Conservation (phyloP, 2,113 vertebrate genomes). For the Crotalus helleri region DNA sequence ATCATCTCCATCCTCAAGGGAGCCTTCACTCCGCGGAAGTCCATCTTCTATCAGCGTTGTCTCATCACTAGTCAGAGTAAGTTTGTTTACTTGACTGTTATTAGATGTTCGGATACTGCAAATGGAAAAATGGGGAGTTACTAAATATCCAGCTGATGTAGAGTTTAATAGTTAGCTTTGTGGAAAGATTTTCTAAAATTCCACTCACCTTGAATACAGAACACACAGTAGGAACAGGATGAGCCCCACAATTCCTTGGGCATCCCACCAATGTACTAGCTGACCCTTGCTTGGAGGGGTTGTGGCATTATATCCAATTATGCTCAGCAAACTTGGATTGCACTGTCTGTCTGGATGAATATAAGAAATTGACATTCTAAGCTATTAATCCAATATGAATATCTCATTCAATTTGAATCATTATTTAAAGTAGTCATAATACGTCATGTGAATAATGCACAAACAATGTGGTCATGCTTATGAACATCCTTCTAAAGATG, state of each 20-base stretch:
- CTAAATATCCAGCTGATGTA: background rate
- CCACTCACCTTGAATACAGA: slow-evolving; percentile 91
- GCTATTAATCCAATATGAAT: background rate
- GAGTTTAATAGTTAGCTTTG: background rate
- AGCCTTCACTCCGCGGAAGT: slow-evolving; percentile 73
- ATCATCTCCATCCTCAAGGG: slow-evolving; percentile 77
- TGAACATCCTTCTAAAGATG: background rate
- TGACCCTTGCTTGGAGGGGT: slow-evolving; percentile 73
- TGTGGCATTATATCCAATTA: slow-evolving; percentile 91
- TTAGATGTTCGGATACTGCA: slow-evolving; percentile 91
- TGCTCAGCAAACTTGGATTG: slow-evolving; percentile 92
- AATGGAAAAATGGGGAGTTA: background rate
- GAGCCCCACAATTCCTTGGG: slow-evolving; percentile 94
- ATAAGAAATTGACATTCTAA: background rate
- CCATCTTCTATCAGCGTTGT: slow-evolving; percentile 94
- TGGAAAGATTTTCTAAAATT: background rate
- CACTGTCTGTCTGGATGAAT: slow-evolving; percentile 82
- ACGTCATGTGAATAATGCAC: background rate
- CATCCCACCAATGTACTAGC: slow-evolving; percentile 96
- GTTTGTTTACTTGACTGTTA: slow-evolving; percentile 92
- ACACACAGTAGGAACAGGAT: slow-evolving; percentile 94
- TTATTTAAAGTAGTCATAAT: background rate
- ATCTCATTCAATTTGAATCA: background rate
- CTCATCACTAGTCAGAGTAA: slow-evolving; percentile 93
- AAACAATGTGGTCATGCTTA: background rate